Conservation (phyloP, 2,888 invertebrate genomes). For the Polydrusus pterygomalis region DNA sequence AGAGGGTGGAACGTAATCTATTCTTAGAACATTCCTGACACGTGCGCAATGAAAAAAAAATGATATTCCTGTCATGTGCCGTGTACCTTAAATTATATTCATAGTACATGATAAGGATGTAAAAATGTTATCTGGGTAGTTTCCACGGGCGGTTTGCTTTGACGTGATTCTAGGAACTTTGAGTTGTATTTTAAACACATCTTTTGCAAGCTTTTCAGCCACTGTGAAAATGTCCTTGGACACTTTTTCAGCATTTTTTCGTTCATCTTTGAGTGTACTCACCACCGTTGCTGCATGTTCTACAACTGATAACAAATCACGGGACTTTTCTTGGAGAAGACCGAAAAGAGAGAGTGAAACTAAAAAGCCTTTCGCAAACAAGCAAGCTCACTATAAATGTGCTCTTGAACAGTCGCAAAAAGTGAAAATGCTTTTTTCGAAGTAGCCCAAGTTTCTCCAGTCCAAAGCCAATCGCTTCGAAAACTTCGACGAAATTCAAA, state of each 20-base stretch:
- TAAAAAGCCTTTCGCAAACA: constrained; percentile 22
- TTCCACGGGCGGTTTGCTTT: constrained; percentile 5
- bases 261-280: neutral
- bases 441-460: too few relatives aligned
- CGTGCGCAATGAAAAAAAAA: too few relatives aligned
- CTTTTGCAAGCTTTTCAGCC: neutral
- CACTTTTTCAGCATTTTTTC: constrained; percentile 6
- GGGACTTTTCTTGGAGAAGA: constrained; percentile 12
- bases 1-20: too few relatives aligned
- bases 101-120: too few relatives aligned
- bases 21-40: too few relatives aligned
- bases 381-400: constrained; percentile 8
- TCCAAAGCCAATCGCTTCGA: constrained; percentile 25
- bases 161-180: constrained; percentile 21
- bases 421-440: too few relatives aligned
- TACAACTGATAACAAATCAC: constrained; percentile 20
- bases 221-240: constrained; percentile 16
- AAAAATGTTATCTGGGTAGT: too few relatives aligned
- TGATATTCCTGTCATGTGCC: too few relatives aligned
- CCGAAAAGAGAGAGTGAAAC: neutral
- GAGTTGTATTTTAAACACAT: constrained; percentile 9
- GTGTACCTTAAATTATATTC: too few relatives aligned
- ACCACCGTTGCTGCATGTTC: constrained; percentile 6
- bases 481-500: neutral
- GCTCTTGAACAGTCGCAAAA: too few relatives aligned